Base-by-base conservation (phyloP, 2,797 vertebrate genomes). In the Tokudaia tokunoshimensis region DNA sequence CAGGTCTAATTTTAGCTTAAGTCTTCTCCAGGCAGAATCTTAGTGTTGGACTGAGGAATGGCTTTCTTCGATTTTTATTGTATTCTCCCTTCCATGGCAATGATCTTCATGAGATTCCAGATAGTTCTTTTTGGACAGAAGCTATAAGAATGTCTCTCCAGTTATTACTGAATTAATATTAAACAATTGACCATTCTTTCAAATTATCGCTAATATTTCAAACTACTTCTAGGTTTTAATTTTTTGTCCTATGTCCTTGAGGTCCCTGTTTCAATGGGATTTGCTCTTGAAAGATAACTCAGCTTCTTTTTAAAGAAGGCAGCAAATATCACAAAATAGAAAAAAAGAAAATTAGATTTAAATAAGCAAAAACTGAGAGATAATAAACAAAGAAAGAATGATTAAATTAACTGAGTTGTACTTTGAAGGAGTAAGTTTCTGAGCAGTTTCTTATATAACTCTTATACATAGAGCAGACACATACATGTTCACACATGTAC, bases 401-500 rank as follows among this genome's bases (percentile, higher is more conserved):
- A 95, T 57, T 55, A 96, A 97, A 93, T 93, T 98, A 97, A 96
- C 89, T 96, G 92, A 96, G 90, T 57, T 94, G 41, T 72, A 70
- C 44, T 95, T 96, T 90, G 74, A 96, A 84, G 96, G 82, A 93
- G 63, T 80, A 74, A 5, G 20, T 96, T 85, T 11, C 74, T 88
- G n/a, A 3, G 34, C 78, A 95, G 11, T 82, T 90, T 93, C 65
- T 74, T 90, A 75, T 13, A 84, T 2, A 82, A 50, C 70, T 91
- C 87, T 80, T 90, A 93, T 86, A 81, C 1, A 37, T 67, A 31
- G 10, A 37, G 50, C 8, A 47, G 47, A 75, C 70, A 29, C 14
- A 82, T 0, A 11, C 13, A 83, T 17, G 41, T 29, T 31, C 37
- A 82, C 55, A 82, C n/a, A 72, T 24, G 41, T 37, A 61, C 2